Conservation (phyloP, 2,113 vertebrate genomes). For the Nothobranchius kuhntae region DNA sequence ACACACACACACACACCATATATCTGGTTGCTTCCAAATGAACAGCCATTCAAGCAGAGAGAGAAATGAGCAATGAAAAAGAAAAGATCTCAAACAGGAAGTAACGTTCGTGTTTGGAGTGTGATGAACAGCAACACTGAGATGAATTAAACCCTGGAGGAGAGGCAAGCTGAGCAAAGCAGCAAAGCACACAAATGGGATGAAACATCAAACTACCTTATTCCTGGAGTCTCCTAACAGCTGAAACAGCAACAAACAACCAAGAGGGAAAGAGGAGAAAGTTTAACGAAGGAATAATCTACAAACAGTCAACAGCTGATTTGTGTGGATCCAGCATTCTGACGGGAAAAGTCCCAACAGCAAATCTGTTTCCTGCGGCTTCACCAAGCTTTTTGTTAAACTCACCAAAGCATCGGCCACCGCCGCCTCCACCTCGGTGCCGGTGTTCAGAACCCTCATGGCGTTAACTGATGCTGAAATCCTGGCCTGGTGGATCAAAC, state of each 20-base stretch:
- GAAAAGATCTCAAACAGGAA: background rate
- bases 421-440: constrained; percentile 95
- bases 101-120: background rate
- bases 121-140: constrained; percentile 22
- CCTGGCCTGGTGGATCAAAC: constrained; percentile 91
- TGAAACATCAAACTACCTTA: constrained; percentile 90
- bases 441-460: constrained; percentile 94
- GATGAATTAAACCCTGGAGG: constrained; percentile 5
- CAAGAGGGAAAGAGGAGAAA: constrained; percentile 88
- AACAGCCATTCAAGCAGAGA: constrained; percentile 44
- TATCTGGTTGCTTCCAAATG: background rate
- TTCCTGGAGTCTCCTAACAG: constrained; percentile 99
- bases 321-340: too few relatives aligned
- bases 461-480: constrained; percentile 93
- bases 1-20: too few relatives aligned
- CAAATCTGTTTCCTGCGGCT: too few relatives aligned
- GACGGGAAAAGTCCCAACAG: too few relatives aligned
- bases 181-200: constrained; percentile 54
- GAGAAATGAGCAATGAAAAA: background rate
- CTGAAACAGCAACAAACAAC: constrained; percentile 88
- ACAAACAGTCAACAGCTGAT: background rate
- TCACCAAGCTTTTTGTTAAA: background rate
- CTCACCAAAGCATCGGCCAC: constrained; percentile 97
- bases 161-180: constrained; percentile 33
- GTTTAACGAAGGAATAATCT: constrained; percentile 77